A percentile compares a stretch with the other conserved stretches of the same genome.
Evolutionary conservation across 2,797 vertebrate genomes (phyloP).

Genomic region (Dallia pectoralis): DNA sequence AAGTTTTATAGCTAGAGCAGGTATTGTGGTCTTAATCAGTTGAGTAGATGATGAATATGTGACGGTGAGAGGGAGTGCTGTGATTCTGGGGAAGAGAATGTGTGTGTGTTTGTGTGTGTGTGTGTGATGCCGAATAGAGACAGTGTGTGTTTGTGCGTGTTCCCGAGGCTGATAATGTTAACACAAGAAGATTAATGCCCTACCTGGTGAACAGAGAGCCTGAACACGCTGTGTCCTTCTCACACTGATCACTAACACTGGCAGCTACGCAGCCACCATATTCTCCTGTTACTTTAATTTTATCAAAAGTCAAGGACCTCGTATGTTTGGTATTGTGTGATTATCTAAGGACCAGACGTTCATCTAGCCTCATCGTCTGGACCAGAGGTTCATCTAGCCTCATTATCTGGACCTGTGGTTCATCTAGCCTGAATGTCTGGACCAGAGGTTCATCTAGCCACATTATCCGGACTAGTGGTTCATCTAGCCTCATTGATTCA

Average conservation of each 20-base stretch:
- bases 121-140: neutral
- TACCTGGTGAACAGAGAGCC: conserved; percentile 12
- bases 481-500: too few species aligned
- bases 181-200: conserved; percentile 35
- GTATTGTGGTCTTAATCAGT: conserved; percentile 45
- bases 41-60: conserved; percentile 42
- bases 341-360: neutral
- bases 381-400: neutral
- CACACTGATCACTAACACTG: neutral
- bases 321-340: neutral
- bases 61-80: conserved; percentile 13
- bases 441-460: too few species aligned
- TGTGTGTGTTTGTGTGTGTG: conserved; percentile 1
- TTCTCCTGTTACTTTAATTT: neutral
- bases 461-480: too few species aligned
- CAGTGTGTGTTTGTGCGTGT: neutral
- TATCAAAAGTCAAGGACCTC: neutral
- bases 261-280: neutral
- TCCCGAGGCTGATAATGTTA: conserved; percentile 26
- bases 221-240: neutral
- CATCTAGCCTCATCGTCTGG: neutral
- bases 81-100: conserved; percentile 6
- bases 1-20: conserved; percentile 40
- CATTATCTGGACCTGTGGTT: neutral
- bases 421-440: too few species aligned